Percentiles rank a stretch among this genome's conserved stretches.
Conservation (phyloP, 1,140 invertebrate species). For the Zaprionus nigranus region DNA sequence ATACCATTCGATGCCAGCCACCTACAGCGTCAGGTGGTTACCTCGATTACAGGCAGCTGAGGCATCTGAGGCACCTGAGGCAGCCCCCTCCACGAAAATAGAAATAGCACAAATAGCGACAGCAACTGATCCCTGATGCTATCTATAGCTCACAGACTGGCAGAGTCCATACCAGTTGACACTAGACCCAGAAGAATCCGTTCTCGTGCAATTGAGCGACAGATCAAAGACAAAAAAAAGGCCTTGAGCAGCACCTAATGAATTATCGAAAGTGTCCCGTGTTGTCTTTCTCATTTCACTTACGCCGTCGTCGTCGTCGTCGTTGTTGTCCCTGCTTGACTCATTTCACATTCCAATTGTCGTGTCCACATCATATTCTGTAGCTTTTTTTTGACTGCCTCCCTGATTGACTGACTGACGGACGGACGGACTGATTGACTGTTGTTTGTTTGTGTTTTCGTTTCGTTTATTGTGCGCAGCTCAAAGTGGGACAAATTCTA, state of each 20-base stretch:
- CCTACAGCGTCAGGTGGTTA: not conserved
- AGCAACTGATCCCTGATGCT: conserved; percentile 1
- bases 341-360: conserved; percentile 69
- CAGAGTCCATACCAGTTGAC: not conserved
- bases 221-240: not conserved
- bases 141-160: not conserved
- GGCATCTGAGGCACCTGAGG: not conserved
- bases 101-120: not conserved
- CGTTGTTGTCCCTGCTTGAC: conserved; percentile 19
- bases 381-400: conserved; percentile 20
- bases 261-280: conserved; percentile 58
- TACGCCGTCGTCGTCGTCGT: no score
- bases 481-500: conserved; percentile 80
- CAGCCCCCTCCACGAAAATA: not conserved
- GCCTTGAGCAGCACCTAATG: conserved; percentile 43
- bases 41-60: not conserved
- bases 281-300: conserved; percentile 21
- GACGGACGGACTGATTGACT: not conserved
- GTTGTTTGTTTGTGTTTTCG: conserved; percentile 44
- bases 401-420: conserved; percentile 32
- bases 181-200: not conserved
- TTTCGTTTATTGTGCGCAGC: conserved; percentile 47
- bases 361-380: conserved; percentile 12
- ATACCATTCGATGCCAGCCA: not conserved
- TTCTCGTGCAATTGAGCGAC: not conserved